Conservation (phyloP, 2,797 vertebrate genomes). For the Mastacembelus armatus region DNA sequence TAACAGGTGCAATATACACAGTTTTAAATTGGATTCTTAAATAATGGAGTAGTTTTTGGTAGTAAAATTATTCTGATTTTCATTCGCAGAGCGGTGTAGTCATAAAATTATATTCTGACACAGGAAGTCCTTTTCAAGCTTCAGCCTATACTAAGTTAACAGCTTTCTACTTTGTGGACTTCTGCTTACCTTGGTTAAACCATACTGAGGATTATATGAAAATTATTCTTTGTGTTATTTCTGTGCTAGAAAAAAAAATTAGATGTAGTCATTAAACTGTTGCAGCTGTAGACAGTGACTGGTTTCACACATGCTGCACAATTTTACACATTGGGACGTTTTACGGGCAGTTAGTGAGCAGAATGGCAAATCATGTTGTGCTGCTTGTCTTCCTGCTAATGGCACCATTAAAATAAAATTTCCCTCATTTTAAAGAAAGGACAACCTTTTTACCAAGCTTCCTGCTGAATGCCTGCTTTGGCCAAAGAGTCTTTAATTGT, state of each 20-base stretch:
- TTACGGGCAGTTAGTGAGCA: background rate
- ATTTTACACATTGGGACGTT: no score
- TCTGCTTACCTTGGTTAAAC: constrained; percentile 20
- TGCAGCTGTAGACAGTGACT: no score
- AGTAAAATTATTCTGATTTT: background rate
- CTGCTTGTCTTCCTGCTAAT: constrained; percentile 8
- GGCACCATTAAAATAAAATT: constrained; percentile 17
- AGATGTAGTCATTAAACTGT: no score
- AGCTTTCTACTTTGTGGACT: background rate
- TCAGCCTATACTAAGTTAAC: background rate
- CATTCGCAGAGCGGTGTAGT: background rate
- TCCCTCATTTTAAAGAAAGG: constrained; percentile 13
- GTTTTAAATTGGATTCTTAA: background rate
- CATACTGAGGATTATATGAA: background rate
- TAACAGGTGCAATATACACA: background rate
- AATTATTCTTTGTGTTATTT: no score
- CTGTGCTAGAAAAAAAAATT: no score
- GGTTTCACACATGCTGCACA: no score
- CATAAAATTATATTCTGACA: background rate
- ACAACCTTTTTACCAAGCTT: constrained; percentile 3
- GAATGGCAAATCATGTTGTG: constrained; percentile 1
- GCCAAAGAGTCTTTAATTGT: constrained; percentile 40
- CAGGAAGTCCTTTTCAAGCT: constrained; percentile 13
- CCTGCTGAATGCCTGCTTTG: constrained; percentile 9
- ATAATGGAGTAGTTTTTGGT: background rate